phyloP scores from a whole-genome alignment of 2,888 invertebrate species.

The Glyphotaelius pellucidus region DNA sequence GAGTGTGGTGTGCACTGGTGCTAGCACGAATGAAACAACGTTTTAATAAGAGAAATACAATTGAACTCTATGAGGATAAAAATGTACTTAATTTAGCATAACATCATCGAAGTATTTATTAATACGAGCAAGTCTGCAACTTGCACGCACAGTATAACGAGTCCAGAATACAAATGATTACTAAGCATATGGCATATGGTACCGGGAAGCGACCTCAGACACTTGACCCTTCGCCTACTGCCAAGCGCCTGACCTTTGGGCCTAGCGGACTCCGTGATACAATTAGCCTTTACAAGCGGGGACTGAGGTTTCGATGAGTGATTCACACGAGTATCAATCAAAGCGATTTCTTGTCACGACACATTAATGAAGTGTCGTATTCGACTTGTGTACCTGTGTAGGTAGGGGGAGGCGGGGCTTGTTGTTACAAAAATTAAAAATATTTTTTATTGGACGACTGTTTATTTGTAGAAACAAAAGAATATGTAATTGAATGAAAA shows the following conservation, averaged over 20 bases:
- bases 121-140: background rate
- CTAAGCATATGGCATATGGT: background rate
- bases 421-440: too few relatives aligned
- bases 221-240: constrained; percentile 15
- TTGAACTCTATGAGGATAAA: background rate
- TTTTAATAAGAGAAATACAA: background rate
- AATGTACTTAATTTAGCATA: background rate
- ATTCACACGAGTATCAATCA: background rate
- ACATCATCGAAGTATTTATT: background rate
- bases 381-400: background rate
- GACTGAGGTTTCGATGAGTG: background rate
- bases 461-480: too few relatives aligned
- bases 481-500: too few relatives aligned
- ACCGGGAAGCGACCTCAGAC: background rate
- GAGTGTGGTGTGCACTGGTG: background rate
- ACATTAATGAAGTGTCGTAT: background rate
- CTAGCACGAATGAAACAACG: background rate
- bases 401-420: too few relatives aligned
- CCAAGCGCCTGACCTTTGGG: background rate
- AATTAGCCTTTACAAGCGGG: background rate
- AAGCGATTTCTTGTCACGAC: background rate
- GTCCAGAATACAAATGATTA: background rate
- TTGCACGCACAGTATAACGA: background rate
- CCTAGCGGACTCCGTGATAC: background rate
- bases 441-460: too few relatives aligned